Conservation (phyloP, 2,888 invertebrate species). For the Cataglyphis rosenhaueri region DNA sequence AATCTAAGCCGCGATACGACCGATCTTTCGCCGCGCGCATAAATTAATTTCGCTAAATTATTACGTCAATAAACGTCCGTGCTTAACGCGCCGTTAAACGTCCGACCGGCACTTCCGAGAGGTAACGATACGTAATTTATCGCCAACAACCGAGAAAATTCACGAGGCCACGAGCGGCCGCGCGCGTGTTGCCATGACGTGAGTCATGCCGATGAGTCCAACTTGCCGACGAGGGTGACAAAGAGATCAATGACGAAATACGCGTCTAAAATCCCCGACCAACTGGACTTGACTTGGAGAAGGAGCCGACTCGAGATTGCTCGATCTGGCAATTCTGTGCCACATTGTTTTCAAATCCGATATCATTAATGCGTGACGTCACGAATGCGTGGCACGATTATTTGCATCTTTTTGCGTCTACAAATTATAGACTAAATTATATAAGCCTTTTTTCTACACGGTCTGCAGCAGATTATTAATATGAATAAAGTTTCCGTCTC, state of each 20-base stretch:
- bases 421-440: constrained; percentile 21
- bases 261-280: constrained; percentile 6
- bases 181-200: not conserved
- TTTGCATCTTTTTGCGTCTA: constrained; percentile 15
- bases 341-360: not conserved
- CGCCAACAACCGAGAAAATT: constrained; percentile 57
- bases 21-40: constrained; percentile 60
- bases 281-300: constrained; percentile 1
- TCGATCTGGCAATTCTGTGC: not conserved
- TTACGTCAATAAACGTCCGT: constrained; percentile 70
- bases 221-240: constrained; percentile 23
- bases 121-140: constrained; percentile 63
- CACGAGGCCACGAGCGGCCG: constrained; percentile 33
- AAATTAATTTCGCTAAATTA: constrained; percentile 71
- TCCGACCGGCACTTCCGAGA: constrained; percentile 69
- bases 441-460: not conserved
- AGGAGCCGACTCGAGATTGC: not conserved
- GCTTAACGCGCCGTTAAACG: constrained; percentile 58
- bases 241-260: constrained; percentile 38
- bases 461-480: constrained; percentile 1
- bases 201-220: constrained; percentile 59
- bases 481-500: constrained; percentile 12
- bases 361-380: not conserved
- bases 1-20: constrained; percentile 44
- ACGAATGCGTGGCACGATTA: constrained; percentile 10